These are phyloP conservation scores for Ceryle rudis DNA, from an alignment of 2,797 vertebrate genomes.

Conservation along the genomic window DNA sequence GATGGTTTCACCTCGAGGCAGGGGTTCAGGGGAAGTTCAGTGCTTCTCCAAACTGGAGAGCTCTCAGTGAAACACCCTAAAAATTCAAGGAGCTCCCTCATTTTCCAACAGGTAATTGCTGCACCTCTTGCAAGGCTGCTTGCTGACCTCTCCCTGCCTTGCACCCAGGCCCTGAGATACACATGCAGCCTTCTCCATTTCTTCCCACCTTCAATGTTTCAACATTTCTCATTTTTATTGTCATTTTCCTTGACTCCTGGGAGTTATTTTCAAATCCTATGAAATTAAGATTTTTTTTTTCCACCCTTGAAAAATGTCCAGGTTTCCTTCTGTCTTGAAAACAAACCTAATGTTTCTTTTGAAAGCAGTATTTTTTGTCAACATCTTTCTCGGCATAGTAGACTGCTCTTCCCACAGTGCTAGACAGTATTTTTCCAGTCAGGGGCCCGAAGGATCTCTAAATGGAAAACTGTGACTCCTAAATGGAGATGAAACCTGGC, in stretches of 20 bases:
- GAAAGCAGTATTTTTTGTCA: neutral
- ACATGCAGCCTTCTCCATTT: neutral
- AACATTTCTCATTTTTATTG: neutral
- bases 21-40: neutral
- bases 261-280: neutral
- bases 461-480: neutral
- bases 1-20: neutral
- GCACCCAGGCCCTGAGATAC: neutral
- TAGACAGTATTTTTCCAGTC: neutral
- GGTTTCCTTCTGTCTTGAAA: neutral
- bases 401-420: neutral
- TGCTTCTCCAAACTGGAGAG: neutral
- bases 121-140: neutral
- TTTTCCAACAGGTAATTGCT: neutral
- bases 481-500: neutral
- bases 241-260: neutral
- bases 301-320: neutral
- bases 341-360: neutral
- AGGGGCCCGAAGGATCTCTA: neutral
- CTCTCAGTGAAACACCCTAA: neutral
- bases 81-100: neutral
- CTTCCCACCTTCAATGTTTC: neutral
- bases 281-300: neutral
- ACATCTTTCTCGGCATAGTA: neutral
- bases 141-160: neutral